A percentile compares a stretch with the other conserved stretches of the same genome.
These are phyloP conservation scores for Drosophila serrata DNA, from an alignment of 1,140 invertebrate genomes.

Conservation along the genomic window DNA sequence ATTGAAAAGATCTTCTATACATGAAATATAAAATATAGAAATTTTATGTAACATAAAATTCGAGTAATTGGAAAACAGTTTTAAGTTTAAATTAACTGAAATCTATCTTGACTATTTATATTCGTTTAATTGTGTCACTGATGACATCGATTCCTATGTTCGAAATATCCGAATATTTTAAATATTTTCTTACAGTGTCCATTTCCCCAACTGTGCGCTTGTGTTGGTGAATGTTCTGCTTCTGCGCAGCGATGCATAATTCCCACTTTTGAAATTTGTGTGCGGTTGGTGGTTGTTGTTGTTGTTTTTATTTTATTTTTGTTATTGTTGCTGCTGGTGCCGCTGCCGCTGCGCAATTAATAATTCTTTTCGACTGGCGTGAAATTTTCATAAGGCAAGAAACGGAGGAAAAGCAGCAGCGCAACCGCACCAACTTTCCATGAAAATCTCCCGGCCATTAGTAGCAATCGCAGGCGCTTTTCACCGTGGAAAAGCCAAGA, in stretches of 20 bases:
- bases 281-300: conserved; percentile 31
- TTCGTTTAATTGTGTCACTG: too few species aligned
- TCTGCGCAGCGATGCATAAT: conserved; percentile 83
- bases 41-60: too few species aligned
- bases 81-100: too few species aligned
- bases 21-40: too few species aligned
- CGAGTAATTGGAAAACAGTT: too few species aligned
- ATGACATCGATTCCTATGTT: too few species aligned
- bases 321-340: conserved; percentile 31
- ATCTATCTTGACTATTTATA: too few species aligned
- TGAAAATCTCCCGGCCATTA: conserved; percentile 69
- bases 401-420: conserved; percentile 56
- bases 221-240: conserved; percentile 64
- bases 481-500: conserved; percentile 36
- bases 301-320: conserved; percentile 36
- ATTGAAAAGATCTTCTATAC: too few species aligned
- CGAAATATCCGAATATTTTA: too few species aligned
- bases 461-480: conserved; percentile 63
- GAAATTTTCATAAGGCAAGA: conserved; percentile 80
- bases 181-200: conserved; percentile 1
- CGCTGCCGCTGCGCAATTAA: conserved; percentile 76
- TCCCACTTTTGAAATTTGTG: conserved; percentile 70
- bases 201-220: conserved; percentile 22
- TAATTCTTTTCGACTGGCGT: conserved; percentile 83
- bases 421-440: conserved; percentile 78